Conservation (phyloP, 2,797 vertebrate genomes). For the Tarsius wallacei region DNA sequence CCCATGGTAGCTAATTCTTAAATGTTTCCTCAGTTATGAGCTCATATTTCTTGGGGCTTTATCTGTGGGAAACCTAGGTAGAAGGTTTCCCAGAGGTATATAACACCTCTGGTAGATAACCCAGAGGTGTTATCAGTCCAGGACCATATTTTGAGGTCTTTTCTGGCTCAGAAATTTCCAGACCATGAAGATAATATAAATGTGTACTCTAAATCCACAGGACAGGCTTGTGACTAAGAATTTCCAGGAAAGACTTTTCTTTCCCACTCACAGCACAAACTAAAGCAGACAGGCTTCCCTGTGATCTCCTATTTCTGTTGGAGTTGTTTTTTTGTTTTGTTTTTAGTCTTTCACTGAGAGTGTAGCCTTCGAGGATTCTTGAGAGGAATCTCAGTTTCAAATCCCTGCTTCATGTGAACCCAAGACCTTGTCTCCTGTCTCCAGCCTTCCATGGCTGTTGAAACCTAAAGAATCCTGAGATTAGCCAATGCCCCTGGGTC, state of each 20-base stretch:
- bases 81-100: too few species aligned
- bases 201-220: neutral
- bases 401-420: neutral
- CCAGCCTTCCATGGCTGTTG: neutral
- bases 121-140: neutral
- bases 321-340: neutral
- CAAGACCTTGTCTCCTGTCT: neutral
- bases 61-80: neutral
- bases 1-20: neutral
- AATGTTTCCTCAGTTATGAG: neutral
- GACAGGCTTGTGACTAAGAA: neutral
- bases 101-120: too few species aligned
- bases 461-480: neutral
- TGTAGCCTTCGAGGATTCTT: neutral
- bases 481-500: neutral
- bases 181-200: neutral
- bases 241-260: neutral
- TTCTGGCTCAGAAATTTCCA: conserved; percentile 1
- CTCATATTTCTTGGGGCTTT: neutral
- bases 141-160: neutral
- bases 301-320: neutral
- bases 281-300: neutral
- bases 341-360: neutral
- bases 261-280: neutral
- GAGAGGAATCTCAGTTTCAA: neutral